These are phyloP conservation scores for Marmota flaviventris DNA, from an alignment of 2,113 vertebrate genomes.

Conservation along the genomic window DNA sequence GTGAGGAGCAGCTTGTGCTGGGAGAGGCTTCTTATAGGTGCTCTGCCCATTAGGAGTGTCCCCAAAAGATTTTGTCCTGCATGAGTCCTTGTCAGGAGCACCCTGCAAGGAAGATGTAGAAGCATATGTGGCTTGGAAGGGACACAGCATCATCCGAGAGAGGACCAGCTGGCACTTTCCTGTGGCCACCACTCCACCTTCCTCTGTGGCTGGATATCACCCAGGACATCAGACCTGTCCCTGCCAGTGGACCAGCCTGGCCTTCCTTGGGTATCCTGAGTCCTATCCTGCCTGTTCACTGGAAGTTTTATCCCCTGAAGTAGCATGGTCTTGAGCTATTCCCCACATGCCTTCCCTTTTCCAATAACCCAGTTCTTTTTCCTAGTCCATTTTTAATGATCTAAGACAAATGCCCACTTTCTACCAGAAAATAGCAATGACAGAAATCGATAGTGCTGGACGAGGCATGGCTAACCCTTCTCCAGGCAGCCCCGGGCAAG, in stretches of 20 bases:
- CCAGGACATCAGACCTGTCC: not conserved
- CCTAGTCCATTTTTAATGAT: constrained; percentile 52
- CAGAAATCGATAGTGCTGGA: constrained; percentile 8
- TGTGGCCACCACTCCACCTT: not conserved
- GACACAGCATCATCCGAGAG: not conserved
- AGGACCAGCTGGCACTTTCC: not conserved
- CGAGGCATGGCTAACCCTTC: not conserved
- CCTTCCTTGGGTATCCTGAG: not conserved
- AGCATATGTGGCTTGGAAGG: not conserved
- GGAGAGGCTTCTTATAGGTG: not conserved
- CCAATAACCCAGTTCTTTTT: constrained; percentile 8
- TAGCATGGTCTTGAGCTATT: not conserved
- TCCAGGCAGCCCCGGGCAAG: not conserved
- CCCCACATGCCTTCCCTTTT: not conserved
- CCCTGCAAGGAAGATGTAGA: not conserved
- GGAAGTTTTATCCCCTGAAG: not conserved
- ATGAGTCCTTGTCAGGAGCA: not conserved
- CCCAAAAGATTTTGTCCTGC: not conserved
- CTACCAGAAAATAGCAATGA: constrained; percentile 1
- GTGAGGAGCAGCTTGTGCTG: not conserved
- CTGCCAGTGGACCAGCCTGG: not conserved
- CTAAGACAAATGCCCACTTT: constrained; percentile 18
- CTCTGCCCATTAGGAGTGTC: not conserved
- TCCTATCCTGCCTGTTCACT: not conserved
- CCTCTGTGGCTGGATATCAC: not conserved